Evolutionary conservation across 2,113 vertebrate species (phyloP).

Genomic region (Ammodramus savannarum): DNA sequence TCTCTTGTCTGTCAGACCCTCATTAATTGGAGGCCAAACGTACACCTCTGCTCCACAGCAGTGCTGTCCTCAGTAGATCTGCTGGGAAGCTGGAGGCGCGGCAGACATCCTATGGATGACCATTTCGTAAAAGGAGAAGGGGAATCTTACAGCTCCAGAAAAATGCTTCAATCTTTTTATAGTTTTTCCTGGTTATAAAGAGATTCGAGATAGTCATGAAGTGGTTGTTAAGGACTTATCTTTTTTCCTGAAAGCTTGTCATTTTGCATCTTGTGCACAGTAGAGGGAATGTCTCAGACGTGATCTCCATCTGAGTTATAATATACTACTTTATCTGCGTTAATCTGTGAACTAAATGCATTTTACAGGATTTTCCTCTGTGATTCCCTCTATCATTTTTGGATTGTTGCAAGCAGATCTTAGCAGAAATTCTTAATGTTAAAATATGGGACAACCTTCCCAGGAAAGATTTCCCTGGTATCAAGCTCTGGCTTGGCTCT

Average conservation of each 20-base stretch:
- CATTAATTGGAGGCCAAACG: neutral
- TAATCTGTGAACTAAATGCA: neutral
- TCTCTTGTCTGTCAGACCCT: neutral
- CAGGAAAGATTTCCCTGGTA: neutral
- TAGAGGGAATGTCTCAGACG: neutral
- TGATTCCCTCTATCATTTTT: neutral
- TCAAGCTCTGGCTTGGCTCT: neutral
- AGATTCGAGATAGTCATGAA: neutral
- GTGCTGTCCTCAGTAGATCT: neutral
- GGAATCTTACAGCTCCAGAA: neutral
- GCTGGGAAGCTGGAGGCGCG: neutral
- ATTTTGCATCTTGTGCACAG: neutral
- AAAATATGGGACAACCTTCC: neutral
- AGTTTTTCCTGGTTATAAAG: neutral
- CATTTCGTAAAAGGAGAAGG: neutral
- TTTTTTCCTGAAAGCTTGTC: constrained; percentile 18
- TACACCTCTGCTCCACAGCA: neutral
- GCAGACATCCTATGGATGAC: neutral
- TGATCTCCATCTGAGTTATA: neutral
- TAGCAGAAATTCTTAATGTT: neutral
- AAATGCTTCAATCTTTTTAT: neutral
- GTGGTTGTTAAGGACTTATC: constrained; percentile 6
- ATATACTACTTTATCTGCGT: neutral
- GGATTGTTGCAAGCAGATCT: neutral
- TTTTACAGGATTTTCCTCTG: neutral